A percentile compares a stretch with the other conserved stretches of the same genome.
Evolutionary conservation across 2,797 vertebrate genomes (phyloP).

Genomic region (Eulemur mongoz): DNA sequence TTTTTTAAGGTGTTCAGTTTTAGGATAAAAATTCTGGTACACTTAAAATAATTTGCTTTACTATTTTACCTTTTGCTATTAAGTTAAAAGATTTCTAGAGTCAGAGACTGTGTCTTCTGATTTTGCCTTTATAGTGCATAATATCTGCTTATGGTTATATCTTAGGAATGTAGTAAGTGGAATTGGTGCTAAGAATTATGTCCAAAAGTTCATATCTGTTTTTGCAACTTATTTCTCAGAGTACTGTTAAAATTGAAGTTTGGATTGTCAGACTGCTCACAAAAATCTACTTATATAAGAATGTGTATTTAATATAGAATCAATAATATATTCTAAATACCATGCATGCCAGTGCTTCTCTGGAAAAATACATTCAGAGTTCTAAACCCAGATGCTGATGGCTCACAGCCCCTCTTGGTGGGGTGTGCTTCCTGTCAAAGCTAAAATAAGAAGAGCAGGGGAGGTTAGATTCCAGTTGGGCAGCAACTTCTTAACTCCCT

Average conservation of each 20-base stretch:
- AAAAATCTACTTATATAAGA: not conserved
- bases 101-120: not conserved
- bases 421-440: not conserved
- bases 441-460: not conserved
- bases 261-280: not conserved
- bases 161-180: not conserved
- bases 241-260: not conserved
- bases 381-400: not conserved
- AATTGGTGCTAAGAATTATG: not conserved
- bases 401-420: not conserved
- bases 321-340: not conserved
- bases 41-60: not conserved
- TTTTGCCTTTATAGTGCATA: not conserved
- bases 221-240: constrained; percentile 39
- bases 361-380: not conserved
- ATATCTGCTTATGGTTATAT: not conserved
- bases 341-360: not conserved
- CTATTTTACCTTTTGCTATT: constrained; percentile 2
- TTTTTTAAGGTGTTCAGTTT: not conserved
- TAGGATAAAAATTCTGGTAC: not conserved
- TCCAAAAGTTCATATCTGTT: constrained; percentile 30
- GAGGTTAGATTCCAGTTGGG: not conserved
- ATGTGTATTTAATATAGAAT: not conserved
- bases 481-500: not conserved
- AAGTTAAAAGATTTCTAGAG: not conserved